phyloP scores from a whole-genome alignment of 2,113 vertebrate species.

The Datnioides undecimradiatus region DNA sequence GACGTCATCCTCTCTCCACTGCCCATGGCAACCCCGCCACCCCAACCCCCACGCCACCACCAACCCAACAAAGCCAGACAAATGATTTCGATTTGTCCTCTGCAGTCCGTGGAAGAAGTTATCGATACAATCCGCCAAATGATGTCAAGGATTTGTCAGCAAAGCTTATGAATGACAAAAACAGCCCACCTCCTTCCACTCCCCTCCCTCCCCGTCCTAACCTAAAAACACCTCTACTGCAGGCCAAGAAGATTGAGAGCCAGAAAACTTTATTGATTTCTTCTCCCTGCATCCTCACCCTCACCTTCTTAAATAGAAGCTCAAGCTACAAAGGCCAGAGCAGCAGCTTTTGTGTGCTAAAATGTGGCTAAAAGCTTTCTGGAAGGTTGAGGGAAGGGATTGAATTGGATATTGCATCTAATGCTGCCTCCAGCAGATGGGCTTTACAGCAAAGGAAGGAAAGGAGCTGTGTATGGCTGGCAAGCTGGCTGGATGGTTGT shows the following conservation, averaged over 20 bases:
- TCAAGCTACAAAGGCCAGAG: slow-evolving; percentile 93
- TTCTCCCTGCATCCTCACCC: slow-evolving; percentile 80
- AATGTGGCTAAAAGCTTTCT: slow-evolving; percentile 96
- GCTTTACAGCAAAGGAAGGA: slow-evolving; percentile 71
- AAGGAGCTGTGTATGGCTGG: slow-evolving; percentile 62
- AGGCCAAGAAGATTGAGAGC: slow-evolving; percentile 94
- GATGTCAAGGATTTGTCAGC: slow-evolving; percentile 98
- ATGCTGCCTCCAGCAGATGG: slow-evolving; percentile 81
- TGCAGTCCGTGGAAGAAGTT: slow-evolving; percentile 90
- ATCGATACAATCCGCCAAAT: slow-evolving; percentile 96
- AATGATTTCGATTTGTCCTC: slow-evolving; percentile 99
- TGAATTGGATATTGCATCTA: slow-evolving; percentile 95
- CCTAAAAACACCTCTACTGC: slow-evolving; percentile 85
- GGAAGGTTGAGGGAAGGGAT: slow-evolving; percentile 87
- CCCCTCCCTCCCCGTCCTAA: slow-evolving; percentile 39
- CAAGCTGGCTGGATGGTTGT: slow-evolving; percentile 54
- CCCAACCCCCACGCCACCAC: slow-evolving; percentile 21
- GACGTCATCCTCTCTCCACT: slow-evolving; percentile 57
- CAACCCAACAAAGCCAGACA: slow-evolving; percentile 92
- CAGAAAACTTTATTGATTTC: slow-evolving; percentile 97
- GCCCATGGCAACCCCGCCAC: slow-evolving; percentile 36
- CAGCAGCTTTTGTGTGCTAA: slow-evolving; percentile 96
- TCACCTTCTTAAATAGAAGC: slow-evolving; percentile 95
- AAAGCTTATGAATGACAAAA: slow-evolving; percentile 99
- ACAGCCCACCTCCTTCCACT: slow-evolving; percentile 72